phyloP scores from a whole-genome alignment of 2,888 invertebrate species.

The Congeria kusceri region DNA sequence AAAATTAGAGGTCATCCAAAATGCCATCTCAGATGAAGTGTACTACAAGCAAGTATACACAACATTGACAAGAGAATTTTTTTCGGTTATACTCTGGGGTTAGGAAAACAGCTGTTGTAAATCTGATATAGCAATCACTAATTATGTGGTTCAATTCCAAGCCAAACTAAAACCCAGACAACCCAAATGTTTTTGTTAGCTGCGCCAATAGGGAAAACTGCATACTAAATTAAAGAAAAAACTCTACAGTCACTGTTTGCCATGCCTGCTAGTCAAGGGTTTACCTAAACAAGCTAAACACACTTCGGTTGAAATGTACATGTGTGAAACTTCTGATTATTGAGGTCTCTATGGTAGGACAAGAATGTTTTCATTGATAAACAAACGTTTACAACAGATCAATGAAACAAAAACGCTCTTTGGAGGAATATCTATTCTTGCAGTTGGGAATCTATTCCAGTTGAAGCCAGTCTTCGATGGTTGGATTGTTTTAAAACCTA shows the following conservation, averaged over 20 bases:
- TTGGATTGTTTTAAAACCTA: slow-evolving; percentile 30
- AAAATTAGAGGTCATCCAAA: slow-evolving; percentile 2
- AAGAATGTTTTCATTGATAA: slow-evolving; percentile 36
- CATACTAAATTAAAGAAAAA: slow-evolving; percentile 24
- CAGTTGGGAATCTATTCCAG: slow-evolving; percentile 46
- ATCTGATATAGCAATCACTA: slow-evolving; percentile 20
- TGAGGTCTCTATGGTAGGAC: slow-evolving; percentile 59
- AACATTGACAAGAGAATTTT: not conserved
- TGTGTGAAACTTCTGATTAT: slow-evolving; percentile 40
- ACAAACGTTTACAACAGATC: slow-evolving; percentile 38
- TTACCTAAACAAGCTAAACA: slow-evolving; percentile 32
- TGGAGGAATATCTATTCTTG: slow-evolving; percentile 39
- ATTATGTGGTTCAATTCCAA: not conserved
- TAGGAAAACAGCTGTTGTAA: slow-evolving; percentile 1
- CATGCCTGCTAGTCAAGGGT: slow-evolving; percentile 40
- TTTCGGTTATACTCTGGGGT: slow-evolving; percentile 1
- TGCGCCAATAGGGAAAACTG: slow-evolving; percentile 35
- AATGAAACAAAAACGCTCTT: slow-evolving; percentile 25
- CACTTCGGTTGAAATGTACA: slow-evolving; percentile 13
- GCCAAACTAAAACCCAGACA: slow-evolving; percentile 8
- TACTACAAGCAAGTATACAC: too few species aligned
- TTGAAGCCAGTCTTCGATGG: slow-evolving; percentile 45
- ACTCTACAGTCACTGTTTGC: slow-evolving; percentile 29
- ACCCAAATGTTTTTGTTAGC: slow-evolving; percentile 14
- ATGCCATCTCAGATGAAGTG: not conserved